These are phyloP conservation scores for Phataginus tricuspis DNA, from an alignment of 2,797 vertebrate genomes.

Conservation along the genomic window DNA sequence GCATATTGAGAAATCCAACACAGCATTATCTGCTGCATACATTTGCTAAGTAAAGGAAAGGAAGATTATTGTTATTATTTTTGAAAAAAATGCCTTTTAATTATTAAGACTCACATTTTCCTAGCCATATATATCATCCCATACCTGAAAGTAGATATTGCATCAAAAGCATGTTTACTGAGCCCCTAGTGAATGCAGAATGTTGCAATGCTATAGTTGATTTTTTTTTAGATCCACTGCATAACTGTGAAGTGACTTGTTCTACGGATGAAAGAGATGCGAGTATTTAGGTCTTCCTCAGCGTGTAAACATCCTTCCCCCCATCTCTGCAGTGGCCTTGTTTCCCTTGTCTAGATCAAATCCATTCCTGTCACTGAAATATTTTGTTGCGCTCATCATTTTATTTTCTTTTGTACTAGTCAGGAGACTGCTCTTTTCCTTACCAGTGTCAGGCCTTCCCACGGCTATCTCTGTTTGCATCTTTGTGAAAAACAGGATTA, in stretches of 20 bases:
- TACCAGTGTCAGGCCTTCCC: background rate
- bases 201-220: slow-evolving; percentile 58
- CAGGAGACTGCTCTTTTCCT: slow-evolving; percentile 29
- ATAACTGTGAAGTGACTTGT: slow-evolving; percentile 63
- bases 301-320: background rate
- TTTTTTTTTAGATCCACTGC: slow-evolving; percentile 58
- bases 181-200: slow-evolving; percentile 33
- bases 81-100: slow-evolving; percentile 45
- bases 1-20: slow-evolving; percentile 3
- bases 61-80: background rate
- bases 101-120: slow-evolving; percentile 36
- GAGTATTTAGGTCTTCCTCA: slow-evolving; percentile 52
- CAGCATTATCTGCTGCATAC: slow-evolving; percentile 4
- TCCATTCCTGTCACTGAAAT: slow-evolving; percentile 56
- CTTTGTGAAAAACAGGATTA: background rate
- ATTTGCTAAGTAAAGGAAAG: background rate
- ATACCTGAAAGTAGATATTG: background rate
- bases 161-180: slow-evolving; percentile 61
- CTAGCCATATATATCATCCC: background rate
- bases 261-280: slow-evolving; percentile 60
- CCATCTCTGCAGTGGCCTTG: background rate
- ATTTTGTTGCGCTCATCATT: slow-evolving; percentile 56
- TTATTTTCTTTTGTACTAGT: slow-evolving; percentile 42
- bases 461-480: background rate
- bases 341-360: slow-evolving; percentile 33